Base-by-base conservation (phyloP, 1,140 invertebrate species). In the Polypedilum vanderplanki region DNA sequence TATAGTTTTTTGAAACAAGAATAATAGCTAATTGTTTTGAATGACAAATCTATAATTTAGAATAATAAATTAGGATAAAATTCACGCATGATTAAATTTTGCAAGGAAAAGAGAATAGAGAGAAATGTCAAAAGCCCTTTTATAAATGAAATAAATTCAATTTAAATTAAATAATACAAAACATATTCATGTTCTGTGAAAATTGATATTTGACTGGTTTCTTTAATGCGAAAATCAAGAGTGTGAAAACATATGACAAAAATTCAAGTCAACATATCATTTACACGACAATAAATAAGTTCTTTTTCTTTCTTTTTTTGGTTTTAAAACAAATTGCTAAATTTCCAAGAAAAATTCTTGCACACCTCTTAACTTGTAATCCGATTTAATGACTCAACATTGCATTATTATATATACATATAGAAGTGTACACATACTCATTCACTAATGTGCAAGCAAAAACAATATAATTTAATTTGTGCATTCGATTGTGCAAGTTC, bases 341-440 rank as follows among this genome's bases (percentile, higher is more conserved):
- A 57, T 57, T 57, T 57, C 46, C 46, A 57, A 57, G 46, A 57
- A 57, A 57, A 57, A 57, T 57, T 57, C 46, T n/a, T 57, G 46
- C 46, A 57, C 46, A 57, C 46, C 46, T 57, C 12, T 57, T 57
- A 57, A 57, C 46, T 57, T 57, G 46, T 57, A 57, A 57, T 57
- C 46, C 46, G 46, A 57, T 57, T 57, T 57, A 57, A 57, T 57
- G 46, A 57, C 46, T 57, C 46, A 57, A n/a, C 46, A 57, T n/a
- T n/a, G n/a, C 46, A 57, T n/a, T n/a, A 57, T 57, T 57, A 57
- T 57, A n/a, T 57, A 33, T 1, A 33, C 2, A 12, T 46, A 8
- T 57, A 4, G 9, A 57, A 12, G n/a, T 57, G 46, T 57, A 12
- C 46, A 57, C n/a, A n/a, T 33, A n/a, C 46, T n/a, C 46, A 57